Conservation (phyloP, 1,140 invertebrate species). For the Harlomillsia oculata region DNA sequence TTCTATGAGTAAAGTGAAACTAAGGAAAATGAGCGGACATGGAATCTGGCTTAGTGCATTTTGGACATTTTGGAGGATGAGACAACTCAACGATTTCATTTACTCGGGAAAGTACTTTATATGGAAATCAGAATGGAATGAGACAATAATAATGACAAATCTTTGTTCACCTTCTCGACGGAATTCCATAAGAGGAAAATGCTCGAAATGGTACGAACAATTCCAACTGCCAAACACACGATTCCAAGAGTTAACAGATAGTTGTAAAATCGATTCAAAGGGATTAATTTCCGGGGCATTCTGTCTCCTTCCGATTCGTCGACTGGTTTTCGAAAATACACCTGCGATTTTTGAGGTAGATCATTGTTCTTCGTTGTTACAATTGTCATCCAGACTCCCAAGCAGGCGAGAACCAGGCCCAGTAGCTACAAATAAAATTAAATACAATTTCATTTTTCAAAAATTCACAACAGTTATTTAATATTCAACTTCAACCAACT, state of each 20-base stretch:
- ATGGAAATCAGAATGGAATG: neutral
- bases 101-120: no score
- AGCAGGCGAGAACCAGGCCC: conserved; percentile 12
- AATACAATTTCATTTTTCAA: neutral
- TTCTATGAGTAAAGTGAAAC: no score
- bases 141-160: no score
- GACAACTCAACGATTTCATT: no score
- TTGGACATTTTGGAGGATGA: no score
- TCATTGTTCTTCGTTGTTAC: conserved; percentile 16
- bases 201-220: conserved; percentile 9
- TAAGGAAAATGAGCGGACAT: no score
- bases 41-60: no score
- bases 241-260: conserved; percentile 14
- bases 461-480: no score
- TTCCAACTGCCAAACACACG: conserved; percentile 10
- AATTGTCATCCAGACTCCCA: conserved; percentile 21
- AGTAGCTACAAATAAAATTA: conserved; percentile 4
- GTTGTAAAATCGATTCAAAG: conserved; percentile 3
- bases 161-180: conserved; percentile 23
- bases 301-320: neutral
- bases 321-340: neutral
- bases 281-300: conserved; percentile 1
- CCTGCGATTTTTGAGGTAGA: conserved; percentile 6
- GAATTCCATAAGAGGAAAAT: conserved; percentile 22
- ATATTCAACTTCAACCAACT: no score